These are phyloP conservation scores for Whitmania pigra DNA, from an alignment of 1,140 invertebrate species.

Conservation along the genomic window DNA sequence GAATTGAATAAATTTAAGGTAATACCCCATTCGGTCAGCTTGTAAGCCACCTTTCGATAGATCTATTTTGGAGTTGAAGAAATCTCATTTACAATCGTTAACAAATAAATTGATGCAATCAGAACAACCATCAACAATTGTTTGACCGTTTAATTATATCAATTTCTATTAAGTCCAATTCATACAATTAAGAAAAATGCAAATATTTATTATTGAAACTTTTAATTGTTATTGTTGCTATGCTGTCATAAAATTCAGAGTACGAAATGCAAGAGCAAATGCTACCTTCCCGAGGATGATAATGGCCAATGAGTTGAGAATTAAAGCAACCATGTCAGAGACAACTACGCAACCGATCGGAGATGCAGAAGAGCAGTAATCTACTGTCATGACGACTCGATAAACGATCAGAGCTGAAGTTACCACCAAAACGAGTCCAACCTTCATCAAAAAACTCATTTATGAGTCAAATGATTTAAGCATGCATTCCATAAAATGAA, in stretches of 20 bases:
- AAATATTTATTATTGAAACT: no score
- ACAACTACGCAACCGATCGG: conserved; percentile 32
- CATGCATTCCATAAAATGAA: neutral
- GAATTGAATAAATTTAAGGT: neutral
- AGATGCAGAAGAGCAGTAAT: conserved; percentile 33
- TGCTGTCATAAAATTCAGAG: no score
- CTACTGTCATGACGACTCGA: conserved; percentile 39
- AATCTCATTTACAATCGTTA: no score
- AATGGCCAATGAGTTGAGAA: conserved; percentile 32
- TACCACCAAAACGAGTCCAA: conserved; percentile 30
- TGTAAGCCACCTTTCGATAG: neutral
- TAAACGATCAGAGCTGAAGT: conserved; percentile 31
- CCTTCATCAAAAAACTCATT: conserved; percentile 21
- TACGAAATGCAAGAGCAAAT: neutral
- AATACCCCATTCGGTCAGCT: neutral
- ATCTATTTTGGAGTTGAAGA: no score
- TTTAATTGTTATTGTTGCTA: no score
- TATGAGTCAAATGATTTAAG: neutral
- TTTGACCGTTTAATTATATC: no score
- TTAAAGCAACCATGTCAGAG: conserved; percentile 36
- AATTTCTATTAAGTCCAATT: no score
- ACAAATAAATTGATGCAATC: no score
- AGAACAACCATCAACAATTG: no score
- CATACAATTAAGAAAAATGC: no score
- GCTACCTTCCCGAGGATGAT: conserved; percentile 9